Conservation (phyloP, 2,888 invertebrate species). For the Drosophila rubida region DNA sequence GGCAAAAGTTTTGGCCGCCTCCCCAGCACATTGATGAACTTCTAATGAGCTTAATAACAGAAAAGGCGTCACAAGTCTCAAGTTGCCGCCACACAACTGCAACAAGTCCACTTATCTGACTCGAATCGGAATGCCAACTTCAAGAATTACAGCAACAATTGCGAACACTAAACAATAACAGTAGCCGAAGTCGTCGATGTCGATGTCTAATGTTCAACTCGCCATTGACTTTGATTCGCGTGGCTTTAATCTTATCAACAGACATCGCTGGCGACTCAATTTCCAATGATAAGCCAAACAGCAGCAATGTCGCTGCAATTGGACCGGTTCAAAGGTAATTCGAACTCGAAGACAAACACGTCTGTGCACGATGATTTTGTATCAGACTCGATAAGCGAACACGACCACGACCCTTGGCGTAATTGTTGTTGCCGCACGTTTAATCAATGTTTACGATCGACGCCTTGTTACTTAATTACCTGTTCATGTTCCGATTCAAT, state of each 20-base stretch:
- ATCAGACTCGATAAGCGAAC: constrained; percentile 24
- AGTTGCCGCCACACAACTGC: constrained; percentile 28
- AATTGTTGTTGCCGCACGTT: neutral
- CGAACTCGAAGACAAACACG: neutral
- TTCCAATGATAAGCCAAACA: constrained; percentile 51
- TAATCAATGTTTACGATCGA: constrained; percentile 37
- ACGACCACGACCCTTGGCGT: constrained; percentile 1
- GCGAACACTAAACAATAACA: neutral
- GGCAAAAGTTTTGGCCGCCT: constrained; percentile 48
- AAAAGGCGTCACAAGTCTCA: constrained; percentile 32
- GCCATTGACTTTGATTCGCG: constrained; percentile 56
- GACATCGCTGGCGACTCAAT: constrained; percentile 19
- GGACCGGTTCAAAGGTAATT: constrained; percentile 48
- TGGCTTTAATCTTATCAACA: constrained; percentile 56
- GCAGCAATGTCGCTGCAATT: constrained; percentile 34
- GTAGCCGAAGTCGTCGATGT: neutral
- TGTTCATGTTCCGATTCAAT: constrained; percentile 38
- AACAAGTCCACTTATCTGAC: constrained; percentile 32
- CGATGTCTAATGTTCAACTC: constrained; percentile 16
- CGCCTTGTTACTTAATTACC: constrained; percentile 56
- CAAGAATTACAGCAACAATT: neutral
- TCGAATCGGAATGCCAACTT: constrained; percentile 20
- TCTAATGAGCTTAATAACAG: constrained; percentile 73
- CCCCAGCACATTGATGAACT: constrained; percentile 61
- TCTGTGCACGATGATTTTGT: constrained; percentile 4